These are phyloP conservation scores for Uropsilus gracilis DNA, from an alignment of 2,113 vertebrate species.

Conservation along the genomic window DNA sequence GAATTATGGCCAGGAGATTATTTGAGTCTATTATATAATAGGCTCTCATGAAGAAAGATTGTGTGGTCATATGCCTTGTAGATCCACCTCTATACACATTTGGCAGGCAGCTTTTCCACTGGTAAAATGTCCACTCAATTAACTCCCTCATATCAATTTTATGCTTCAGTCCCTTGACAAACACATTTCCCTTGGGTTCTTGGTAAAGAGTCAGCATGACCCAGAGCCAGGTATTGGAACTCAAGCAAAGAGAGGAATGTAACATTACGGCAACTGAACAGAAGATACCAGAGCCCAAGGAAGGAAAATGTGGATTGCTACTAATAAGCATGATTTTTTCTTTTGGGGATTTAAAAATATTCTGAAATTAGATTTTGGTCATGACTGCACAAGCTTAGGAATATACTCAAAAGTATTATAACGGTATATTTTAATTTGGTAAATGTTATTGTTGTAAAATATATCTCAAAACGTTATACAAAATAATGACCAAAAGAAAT, in stretches of 20 bases:
- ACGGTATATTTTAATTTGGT: neutral
- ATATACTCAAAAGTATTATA: neutral
- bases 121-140: neutral
- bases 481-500: neutral
- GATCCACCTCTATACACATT: neutral
- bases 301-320: neutral
- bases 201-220: no score
- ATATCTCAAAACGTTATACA: neutral
- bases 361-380: neutral
- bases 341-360: neutral
- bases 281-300: neutral
- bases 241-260: no score
- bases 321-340: neutral
- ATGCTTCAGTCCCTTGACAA: neutral
- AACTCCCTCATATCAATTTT: neutral
- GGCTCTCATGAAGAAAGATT: neutral
- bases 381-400: neutral
- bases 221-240: no score
- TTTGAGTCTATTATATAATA: neutral
- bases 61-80: neutral
- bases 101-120: neutral
- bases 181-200: neutral
- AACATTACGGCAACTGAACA: no score
- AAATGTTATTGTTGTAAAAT: neutral
- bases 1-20: neutral